Evolutionary conservation across 2,113 vertebrate genomes (phyloP), one percentile per base, ranked within the genome.

Genomic region (Sigmodon hispidus): DNA sequence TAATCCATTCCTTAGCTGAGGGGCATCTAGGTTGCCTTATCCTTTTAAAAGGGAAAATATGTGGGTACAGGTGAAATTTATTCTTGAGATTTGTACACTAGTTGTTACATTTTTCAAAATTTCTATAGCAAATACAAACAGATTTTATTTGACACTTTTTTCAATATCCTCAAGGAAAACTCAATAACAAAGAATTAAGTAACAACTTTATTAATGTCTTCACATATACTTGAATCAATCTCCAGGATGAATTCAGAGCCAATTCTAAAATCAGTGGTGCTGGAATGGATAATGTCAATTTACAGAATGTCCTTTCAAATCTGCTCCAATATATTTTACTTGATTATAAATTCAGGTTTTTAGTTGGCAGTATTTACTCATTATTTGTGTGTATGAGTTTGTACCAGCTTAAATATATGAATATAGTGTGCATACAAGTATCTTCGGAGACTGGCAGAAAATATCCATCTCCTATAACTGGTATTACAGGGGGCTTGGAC

Each of bases 61-160:
- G 93, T 59, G 70, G 3, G 24, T 45, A 79, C 21, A 87, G 17
- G 16, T 16, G 59, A 50, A 16, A 40, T 59, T 57, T 24, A 81
- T 76, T 94, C 26, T 63, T 85, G 45, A 96, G 31, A 87, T 4
- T 13, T 50, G 55, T 45, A 61, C 55, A 26, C 52, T 57, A 4
- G 57, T 77, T 9, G 43, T 34, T 16, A n/a, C 72, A 50, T 67
- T 84, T 50, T 24, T 91, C 36, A 70, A 91, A 96, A 70, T 55
- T 7, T 79, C 3, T 50, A 45, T 43, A 24, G 45, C 11, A 88
- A 86, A 80, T 65, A 69, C 1, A 89, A 92, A 73, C 43, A 76
- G 31, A 69, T 45, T 77, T 89, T 73, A 84, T 90, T 92, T 80
- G 75, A 50, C 89, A 29, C 52, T 89, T 91, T 84, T 61, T 89